These are phyloP conservation scores for Tychaedon coryphoeus DNA, from an alignment of 2,113 vertebrate genomes.

Conservation along the genomic window DNA sequence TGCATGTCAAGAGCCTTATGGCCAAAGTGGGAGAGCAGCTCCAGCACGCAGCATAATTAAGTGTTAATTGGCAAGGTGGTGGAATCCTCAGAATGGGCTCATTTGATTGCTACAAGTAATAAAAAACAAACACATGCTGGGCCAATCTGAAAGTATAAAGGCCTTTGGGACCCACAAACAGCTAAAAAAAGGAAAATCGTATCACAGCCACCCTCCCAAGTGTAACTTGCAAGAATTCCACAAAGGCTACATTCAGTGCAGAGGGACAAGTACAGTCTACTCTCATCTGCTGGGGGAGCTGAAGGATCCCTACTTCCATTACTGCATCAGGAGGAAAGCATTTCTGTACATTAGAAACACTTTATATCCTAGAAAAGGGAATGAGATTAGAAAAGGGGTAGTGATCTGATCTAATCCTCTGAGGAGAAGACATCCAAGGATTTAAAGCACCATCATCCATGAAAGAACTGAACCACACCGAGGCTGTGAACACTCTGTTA, in stretches of 20 bases:
- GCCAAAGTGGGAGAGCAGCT: slow-evolving; percentile 11
- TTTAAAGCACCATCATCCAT: background rate
- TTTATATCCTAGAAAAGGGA: background rate
- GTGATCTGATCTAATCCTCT: background rate
- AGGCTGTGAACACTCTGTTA: background rate
- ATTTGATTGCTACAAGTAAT: slow-evolving; percentile 11
- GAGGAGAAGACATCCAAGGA: background rate
- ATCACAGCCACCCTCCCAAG: background rate
- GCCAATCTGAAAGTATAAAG: background rate
- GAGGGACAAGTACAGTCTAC: background rate
- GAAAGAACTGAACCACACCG: background rate
- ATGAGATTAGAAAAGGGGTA: background rate
- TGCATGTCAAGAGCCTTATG: background rate
- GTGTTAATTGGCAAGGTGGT: slow-evolving; percentile 40
- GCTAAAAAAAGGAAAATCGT: background rate
- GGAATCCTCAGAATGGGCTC: background rate
- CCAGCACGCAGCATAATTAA: background rate
- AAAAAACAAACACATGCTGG: background rate
- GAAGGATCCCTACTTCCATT: background rate
- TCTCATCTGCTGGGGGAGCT: background rate
- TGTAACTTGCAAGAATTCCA: background rate
- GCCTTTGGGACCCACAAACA: background rate
- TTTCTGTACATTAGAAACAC: background rate
- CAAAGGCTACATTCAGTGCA: background rate
- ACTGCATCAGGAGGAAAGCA: background rate